A percentile compares a stretch with the other conserved stretches of the same genome.
These are phyloP conservation scores for Apoda limacodes DNA, from an alignment of 2,888 invertebrate genomes.

Conservation along the genomic window DNA sequence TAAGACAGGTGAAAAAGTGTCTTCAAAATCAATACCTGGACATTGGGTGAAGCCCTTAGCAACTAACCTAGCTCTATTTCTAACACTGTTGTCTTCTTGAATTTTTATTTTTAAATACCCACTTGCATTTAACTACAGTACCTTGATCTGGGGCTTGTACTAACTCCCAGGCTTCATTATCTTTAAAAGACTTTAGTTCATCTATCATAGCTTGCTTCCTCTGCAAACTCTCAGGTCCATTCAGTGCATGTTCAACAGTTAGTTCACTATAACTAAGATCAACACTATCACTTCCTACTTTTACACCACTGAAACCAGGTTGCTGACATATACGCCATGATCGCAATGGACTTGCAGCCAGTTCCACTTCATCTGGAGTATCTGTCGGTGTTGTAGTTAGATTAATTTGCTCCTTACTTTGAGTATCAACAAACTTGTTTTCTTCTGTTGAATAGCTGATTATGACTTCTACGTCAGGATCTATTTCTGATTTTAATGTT, in stretches of 20 bases:
- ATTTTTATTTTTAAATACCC: too few relatives aligned
- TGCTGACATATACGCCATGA: neutral
- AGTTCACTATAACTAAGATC: neutral
- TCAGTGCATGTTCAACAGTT: neutral
- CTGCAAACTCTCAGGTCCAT: neutral
- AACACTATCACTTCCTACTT: neutral
- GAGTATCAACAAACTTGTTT: too few relatives aligned
- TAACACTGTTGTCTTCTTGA: slow-evolving; percentile 7
- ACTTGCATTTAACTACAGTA: slow-evolving; percentile 5
- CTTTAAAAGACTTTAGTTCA: slow-evolving; percentile 6
- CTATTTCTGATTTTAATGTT: neutral
- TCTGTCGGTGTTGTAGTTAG: too few relatives aligned
- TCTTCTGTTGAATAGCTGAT: too few relatives aligned
- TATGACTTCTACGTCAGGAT: neutral
- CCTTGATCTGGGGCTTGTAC: slow-evolving; percentile 3
- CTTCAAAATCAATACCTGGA: slow-evolving; percentile 9
- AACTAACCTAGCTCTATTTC: slow-evolving; percentile 8
- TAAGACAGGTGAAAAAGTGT: slow-evolving; percentile 10
- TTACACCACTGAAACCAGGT: neutral
- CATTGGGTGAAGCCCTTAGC: slow-evolving; percentile 6
- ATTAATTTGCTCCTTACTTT: too few relatives aligned
- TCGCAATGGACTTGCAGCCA: slow-evolving; percentile 2
- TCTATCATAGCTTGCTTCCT: slow-evolving; percentile 5
- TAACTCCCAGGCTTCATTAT: slow-evolving; percentile 8
- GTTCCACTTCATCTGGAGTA: too few relatives aligned